phyloP scores from a whole-genome alignment of 2,888 invertebrate species.

The Rutpela maculata region DNA sequence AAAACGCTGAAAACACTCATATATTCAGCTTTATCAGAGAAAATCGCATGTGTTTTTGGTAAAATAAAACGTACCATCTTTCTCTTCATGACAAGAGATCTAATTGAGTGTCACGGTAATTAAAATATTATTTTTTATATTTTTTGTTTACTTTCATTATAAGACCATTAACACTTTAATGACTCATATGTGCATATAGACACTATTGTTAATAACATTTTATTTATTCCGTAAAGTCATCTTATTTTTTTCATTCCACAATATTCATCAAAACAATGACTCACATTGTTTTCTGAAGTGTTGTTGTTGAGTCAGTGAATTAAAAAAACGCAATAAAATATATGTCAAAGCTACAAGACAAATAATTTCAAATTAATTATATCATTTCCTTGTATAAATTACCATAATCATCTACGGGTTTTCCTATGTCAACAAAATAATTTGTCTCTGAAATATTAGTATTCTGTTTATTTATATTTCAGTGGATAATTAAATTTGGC shows the following conservation, averaged over 20 bases:
- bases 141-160: not conserved
- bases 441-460: too few relatives aligned
- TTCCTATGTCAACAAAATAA: too few relatives aligned
- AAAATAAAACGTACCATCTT: too few relatives aligned
- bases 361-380: not conserved
- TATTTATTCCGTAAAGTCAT: not conserved
- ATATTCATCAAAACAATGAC: not conserved
- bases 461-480: too few relatives aligned
- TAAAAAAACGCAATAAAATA: not conserved
- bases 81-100: too few relatives aligned
- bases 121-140: too few relatives aligned
- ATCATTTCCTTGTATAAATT: not conserved
- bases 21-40: too few relatives aligned
- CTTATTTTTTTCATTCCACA: not conserved
- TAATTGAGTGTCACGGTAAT: too few relatives aligned
- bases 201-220: not conserved
- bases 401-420: not conserved
- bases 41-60: too few relatives aligned
- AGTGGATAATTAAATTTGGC: too few relatives aligned
- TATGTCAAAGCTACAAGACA: not conserved
- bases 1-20: too few relatives aligned
- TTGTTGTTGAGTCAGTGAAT: not conserved
- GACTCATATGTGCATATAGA: not conserved
- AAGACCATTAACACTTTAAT: not conserved
- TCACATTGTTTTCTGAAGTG: not conserved